Evolutionary conservation across 2,888 invertebrate genomes (phyloP).

Genomic region (Steinernema carpocapsae): DNA sequence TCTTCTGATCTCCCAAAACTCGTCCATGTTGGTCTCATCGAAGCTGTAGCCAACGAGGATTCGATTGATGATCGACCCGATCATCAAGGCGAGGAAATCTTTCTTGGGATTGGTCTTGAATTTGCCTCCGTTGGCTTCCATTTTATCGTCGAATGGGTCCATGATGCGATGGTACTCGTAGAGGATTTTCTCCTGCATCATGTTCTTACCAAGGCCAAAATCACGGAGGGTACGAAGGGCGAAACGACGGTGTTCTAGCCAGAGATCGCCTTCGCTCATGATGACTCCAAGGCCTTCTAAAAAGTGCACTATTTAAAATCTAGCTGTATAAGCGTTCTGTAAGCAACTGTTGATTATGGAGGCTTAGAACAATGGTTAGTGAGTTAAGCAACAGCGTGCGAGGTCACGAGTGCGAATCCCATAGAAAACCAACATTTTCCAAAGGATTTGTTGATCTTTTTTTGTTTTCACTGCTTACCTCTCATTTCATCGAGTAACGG

Average conservation of each 20-base stretch:
- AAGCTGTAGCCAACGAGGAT: slow-evolving; percentile 21
- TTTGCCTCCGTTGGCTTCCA: not conserved
- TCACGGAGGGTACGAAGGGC: slow-evolving; percentile 36
- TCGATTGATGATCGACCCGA: slow-evolving; percentile 25
- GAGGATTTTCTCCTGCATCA: slow-evolving; percentile 37
- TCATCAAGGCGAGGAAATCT: not conserved
- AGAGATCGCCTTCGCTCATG: slow-evolving; percentile 27
- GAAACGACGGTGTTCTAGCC: slow-evolving; percentile 42
- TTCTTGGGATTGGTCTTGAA: not conserved
- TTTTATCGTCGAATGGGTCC: not conserved
- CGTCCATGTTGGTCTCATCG: slow-evolving; percentile 6
- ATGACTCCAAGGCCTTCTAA: not conserved
- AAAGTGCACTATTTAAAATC: no score
- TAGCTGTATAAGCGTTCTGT: no score
- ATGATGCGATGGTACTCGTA: not conserved
- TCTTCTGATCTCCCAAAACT: not conserved
- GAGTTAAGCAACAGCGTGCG: no score
- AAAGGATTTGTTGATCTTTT: no score
- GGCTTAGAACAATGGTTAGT: no score
- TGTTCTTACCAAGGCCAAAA: slow-evolving; percentile 38
- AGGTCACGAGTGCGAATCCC: no score
- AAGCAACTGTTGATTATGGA: no score
- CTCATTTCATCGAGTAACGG: not conserved
- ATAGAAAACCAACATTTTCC: no score
- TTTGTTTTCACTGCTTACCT: no score